Percentiles rank a stretch among this genome's conserved stretches.
These are phyloP conservation scores for Drosophila bipectinata DNA, from an alignment of 1,140 invertebrate species.

Conservation along the genomic window DNA sequence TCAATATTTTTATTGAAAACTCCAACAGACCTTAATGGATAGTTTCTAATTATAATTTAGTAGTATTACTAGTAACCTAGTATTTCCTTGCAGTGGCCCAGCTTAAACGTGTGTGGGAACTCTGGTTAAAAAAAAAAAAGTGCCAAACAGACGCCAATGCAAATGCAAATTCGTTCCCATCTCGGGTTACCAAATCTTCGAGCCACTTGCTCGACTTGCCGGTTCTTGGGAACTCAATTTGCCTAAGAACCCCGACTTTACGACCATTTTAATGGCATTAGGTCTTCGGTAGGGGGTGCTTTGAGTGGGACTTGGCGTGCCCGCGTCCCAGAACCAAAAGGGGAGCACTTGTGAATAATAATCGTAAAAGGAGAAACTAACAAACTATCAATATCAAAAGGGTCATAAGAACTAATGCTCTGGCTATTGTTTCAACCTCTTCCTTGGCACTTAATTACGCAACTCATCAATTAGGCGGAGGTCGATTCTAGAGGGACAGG, in stretches of 20 bases:
- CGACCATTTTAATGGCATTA: conserved; percentile 44
- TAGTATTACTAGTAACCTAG: too few relatives aligned
- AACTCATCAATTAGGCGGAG: conserved; percentile 78
- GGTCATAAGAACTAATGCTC: conserved; percentile 59
- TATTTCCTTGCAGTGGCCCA: conserved; percentile 2
- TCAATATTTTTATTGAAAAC: too few relatives aligned
- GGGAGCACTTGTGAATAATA: conserved; percentile 35
- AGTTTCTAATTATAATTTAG: too few relatives aligned
- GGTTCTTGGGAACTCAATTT: conserved; percentile 46
- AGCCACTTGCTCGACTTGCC: conserved; percentile 7
- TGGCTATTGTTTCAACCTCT: conserved; percentile 56
- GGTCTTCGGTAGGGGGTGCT: conserved; percentile 12
- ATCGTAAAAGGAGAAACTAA: conserved; percentile 49
- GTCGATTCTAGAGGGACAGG: conserved; percentile 7
- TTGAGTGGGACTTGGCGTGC: conserved; percentile 26
- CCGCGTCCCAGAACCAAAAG: conserved; percentile 3
- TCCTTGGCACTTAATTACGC: conserved; percentile 81
- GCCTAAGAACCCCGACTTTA: conserved; percentile 34
- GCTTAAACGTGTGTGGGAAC: conserved; percentile 71
- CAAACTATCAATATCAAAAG: conserved; percentile 51
- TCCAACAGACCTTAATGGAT: too few relatives aligned
- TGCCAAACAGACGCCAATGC: conserved; percentile 13
- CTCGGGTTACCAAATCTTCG: conserved; percentile 45
- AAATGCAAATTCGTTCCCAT: conserved; percentile 45
- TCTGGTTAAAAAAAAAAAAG: conserved; percentile 24